phyloP scores from a whole-genome alignment of 2,113 vertebrate genomes.

The Junco hyemalis region DNA sequence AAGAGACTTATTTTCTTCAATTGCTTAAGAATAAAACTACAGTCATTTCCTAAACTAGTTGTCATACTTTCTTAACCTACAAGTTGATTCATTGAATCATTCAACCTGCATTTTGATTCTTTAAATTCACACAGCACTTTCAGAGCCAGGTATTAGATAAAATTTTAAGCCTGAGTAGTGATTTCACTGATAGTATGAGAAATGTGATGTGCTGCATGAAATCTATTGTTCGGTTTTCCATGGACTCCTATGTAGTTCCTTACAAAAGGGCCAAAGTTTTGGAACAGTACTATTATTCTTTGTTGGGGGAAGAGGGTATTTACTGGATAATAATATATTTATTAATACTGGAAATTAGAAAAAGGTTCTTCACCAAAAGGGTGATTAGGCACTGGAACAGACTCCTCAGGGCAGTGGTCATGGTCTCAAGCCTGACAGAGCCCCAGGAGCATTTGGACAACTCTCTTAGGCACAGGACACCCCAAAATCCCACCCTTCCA shows the following conservation, averaged over 20 bases:
- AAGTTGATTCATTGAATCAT: neutral
- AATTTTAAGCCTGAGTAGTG: neutral
- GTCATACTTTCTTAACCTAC: neutral
- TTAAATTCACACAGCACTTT: neutral
- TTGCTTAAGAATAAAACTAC: neutral
- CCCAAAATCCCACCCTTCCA: neutral
- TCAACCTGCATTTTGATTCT: neutral
- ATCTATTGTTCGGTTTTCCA: neutral
- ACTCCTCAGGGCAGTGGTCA: neutral
- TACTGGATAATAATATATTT: neutral
- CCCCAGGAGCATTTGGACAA: neutral
- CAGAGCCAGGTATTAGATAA: neutral
- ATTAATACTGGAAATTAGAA: neutral
- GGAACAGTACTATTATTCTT: neutral
- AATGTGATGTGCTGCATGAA: neutral
- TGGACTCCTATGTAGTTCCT: neutral
- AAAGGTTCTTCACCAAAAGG: neutral
- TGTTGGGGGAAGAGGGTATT: neutral
- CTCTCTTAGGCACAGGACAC: neutral
- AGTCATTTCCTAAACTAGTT: neutral
- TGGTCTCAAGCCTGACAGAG: neutral
- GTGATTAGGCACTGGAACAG: neutral
- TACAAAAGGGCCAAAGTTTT: neutral
- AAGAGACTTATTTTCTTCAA: neutral
- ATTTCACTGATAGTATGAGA: neutral